Conservation (phyloP, 2,113 vertebrate genomes). For the Blennius ocellaris region DNA sequence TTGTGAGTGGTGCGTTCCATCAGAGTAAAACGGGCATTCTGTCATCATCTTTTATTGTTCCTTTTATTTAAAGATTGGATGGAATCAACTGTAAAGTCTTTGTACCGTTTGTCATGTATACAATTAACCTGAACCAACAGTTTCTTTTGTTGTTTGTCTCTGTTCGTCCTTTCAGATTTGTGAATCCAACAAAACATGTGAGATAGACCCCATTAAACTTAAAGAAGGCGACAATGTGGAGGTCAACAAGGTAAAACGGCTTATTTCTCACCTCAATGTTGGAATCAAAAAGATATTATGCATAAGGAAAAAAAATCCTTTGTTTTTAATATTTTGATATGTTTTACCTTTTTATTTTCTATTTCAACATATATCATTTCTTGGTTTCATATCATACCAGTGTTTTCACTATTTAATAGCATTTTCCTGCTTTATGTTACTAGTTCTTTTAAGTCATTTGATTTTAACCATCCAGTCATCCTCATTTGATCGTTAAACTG, state of each 20-base stretch:
- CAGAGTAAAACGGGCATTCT: not conserved
- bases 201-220: conserved; percentile 95
- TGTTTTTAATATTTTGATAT: too few species aligned
- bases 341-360: too few species aligned
- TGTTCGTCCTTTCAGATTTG: conserved; percentile 85
- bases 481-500: too few species aligned
- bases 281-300: too few species aligned
- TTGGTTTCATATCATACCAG: too few species aligned
- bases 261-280: too few species aligned
- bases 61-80: not conserved
- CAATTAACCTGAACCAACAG: not conserved
- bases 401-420: too few species aligned
- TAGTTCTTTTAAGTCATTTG: not conserved
- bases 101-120: not conserved
- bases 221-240: conserved; percentile 96
- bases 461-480: not conserved
- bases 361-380: too few species aligned
- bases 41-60: not conserved
- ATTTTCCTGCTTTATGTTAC: too few species aligned
- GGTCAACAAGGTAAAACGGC: conserved; percentile 88
- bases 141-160: not conserved
- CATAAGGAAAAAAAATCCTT: too few species aligned
- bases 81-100: not conserved
- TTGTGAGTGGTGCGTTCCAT: too few species aligned
- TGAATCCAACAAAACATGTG: conserved; percentile 95